Conservation (phyloP, 1,140 invertebrate genomes). For the Lithobius niger region DNA sequence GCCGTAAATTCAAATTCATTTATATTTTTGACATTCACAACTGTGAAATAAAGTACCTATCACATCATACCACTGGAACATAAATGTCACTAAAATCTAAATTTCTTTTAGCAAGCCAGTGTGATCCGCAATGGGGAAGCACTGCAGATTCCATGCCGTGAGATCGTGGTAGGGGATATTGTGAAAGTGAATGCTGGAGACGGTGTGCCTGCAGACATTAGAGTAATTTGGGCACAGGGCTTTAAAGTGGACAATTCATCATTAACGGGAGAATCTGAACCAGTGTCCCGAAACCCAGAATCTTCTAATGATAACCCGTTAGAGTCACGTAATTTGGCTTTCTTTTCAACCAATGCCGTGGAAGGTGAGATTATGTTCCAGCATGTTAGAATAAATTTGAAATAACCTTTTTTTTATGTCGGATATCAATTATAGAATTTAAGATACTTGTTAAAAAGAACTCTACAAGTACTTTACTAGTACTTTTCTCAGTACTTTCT, state of each 20-base stretch:
- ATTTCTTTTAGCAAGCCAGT: constrained; percentile 66
- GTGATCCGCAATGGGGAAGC: constrained; percentile 90
- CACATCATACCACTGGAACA: too few relatives aligned
- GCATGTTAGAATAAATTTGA: too few relatives aligned
- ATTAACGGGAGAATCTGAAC: constrained; percentile 24
- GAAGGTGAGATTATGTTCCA: too few relatives aligned
- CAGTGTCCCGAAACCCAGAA: constrained; percentile 17
- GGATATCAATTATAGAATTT: too few relatives aligned
- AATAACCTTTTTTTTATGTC: too few relatives aligned
- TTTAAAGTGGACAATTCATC: constrained; percentile 21
- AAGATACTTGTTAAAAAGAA: too few relatives aligned
- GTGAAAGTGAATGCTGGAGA: constrained; percentile 92
- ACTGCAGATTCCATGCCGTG: constrained; percentile 72
- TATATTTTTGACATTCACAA: too few relatives aligned
- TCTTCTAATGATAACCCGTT: constrained; percentile 35
- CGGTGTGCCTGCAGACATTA: constrained; percentile 83
- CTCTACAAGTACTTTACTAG: too few relatives aligned
- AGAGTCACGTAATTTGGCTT: constrained; percentile 36
- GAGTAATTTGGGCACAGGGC: constrained; percentile 67
- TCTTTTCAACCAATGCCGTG: constrained; percentile 37
- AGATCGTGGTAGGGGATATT: constrained; percentile 81
- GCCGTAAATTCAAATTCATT: too few relatives aligned
- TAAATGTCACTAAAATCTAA: too few relatives aligned
- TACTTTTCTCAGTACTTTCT: too few relatives aligned
- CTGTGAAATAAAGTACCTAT: too few relatives aligned